Evolutionary conservation across 23 tunicate species (phyloP).

Genomic region (Ascidia mentula): DNA sequence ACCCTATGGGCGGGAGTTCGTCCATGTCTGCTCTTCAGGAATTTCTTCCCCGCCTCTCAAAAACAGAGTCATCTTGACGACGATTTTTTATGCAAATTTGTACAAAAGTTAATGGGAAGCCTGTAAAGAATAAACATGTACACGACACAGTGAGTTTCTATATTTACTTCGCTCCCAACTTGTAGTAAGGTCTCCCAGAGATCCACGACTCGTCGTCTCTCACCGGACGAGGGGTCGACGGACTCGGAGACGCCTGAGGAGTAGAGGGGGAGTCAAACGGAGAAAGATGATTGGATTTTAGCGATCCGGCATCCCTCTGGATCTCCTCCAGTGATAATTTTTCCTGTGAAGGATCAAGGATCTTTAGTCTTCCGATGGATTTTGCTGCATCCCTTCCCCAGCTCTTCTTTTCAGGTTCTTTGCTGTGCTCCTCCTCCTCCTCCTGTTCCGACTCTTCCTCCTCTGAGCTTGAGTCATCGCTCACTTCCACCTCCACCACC

Average conservation of each 20-base stretch:
- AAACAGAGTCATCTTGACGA: too few relatives aligned
- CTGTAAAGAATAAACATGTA: too few relatives aligned
- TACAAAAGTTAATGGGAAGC: too few relatives aligned
- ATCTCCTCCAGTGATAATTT: background rate
- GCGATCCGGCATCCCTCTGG: background rate
- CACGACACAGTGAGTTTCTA: background rate
- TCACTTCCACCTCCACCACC: slow-evolving; percentile 71
- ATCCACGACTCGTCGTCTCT: slow-evolving; percentile 63
- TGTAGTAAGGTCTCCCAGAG: slow-evolving; percentile 11
- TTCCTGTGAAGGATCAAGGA: background rate
- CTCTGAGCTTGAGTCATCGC: slow-evolving; percentile 24
- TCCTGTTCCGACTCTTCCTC: background rate
- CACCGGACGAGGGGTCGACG: slow-evolving; percentile 29
- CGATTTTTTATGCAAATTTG: background rate
- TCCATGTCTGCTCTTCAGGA: too few relatives aligned
- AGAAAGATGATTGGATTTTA: background rate
- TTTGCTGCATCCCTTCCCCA: slow-evolving; percentile 15
- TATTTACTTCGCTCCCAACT: slow-evolving; percentile 33
- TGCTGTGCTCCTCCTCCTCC: background rate
- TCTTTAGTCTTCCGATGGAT: slow-evolving; percentile 15
- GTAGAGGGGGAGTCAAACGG: slow-evolving; percentile 15
- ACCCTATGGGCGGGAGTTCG: too few relatives aligned
- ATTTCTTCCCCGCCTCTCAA: too few relatives aligned
- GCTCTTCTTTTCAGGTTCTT: background rate
- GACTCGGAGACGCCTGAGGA: slow-evolving; percentile 15